Percentiles rank a stretch among this genome's conserved stretches.
These are phyloP conservation scores for Lutraria rhynchaena DNA, from an alignment of 1,140 invertebrate species.

Conservation along the genomic window DNA sequence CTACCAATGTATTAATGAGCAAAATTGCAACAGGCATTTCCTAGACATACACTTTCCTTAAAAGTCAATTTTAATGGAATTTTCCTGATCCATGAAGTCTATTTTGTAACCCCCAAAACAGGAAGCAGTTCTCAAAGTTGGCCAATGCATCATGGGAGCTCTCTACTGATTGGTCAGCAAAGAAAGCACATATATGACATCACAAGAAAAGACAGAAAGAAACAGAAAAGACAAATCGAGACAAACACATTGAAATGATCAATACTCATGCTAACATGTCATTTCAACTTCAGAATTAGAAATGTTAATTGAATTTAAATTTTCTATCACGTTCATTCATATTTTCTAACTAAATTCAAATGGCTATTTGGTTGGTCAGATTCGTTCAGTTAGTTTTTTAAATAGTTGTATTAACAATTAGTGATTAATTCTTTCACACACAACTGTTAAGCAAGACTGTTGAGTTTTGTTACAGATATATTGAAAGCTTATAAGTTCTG, in stretches of 20 bases:
- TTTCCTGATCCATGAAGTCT: too few relatives aligned
- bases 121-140: conserved; percentile 60
- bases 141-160: conserved; percentile 58
- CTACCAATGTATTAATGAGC: too few relatives aligned
- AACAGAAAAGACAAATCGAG: conserved; percentile 24
- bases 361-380: not conserved
- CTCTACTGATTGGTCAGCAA: conserved; percentile 52
- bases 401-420: conserved; percentile 18
- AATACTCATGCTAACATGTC: conserved; percentile 20
- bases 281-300: conserved; percentile 3
- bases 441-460: conserved; percentile 3
- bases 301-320: not conserved
- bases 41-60: too few relatives aligned
- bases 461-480: conserved; percentile 2
- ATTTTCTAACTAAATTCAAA: not conserved
- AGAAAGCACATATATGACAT: conserved; percentile 52
- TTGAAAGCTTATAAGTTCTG: conserved; percentile 26
- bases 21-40: too few relatives aligned
- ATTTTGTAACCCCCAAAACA: conserved; percentile 40
- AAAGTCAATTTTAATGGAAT: too few relatives aligned
- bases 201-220: conserved; percentile 42
- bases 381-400: conserved; percentile 33
- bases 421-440: conserved; percentile 39
- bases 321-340: not conserved
- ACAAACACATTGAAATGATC: conserved; percentile 22